phyloP scores from a whole-genome alignment of 2,797 vertebrate genomes.

The Sebastes miniatus region DNA sequence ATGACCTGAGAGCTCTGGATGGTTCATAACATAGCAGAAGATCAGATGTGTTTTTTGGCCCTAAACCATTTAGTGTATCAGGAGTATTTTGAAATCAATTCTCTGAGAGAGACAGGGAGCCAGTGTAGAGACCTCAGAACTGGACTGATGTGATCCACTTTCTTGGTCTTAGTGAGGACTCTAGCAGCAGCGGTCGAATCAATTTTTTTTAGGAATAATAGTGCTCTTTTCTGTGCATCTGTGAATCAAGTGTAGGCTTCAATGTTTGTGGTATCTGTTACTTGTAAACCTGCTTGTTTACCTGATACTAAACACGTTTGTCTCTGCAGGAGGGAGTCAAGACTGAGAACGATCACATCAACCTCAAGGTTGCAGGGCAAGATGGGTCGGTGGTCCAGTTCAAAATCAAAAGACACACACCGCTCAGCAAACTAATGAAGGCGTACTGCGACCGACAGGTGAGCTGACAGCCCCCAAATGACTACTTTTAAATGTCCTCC shows the following conservation, averaged over 20 bases:
- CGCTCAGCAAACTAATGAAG: conserved; percentile 95
- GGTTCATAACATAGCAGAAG: too few relatives aligned
- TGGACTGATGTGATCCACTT: too few relatives aligned
- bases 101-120: too few relatives aligned
- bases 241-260: neutral
- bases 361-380: conserved; percentile 93
- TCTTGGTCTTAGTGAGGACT: too few relatives aligned
- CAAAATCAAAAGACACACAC: conserved; percentile 94
- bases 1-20: too few relatives aligned
- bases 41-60: rapidly evolving
- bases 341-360: conserved; percentile 94
- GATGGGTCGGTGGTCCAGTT: conserved; percentile 95
- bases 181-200: too few relatives aligned
- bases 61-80: too few relatives aligned
- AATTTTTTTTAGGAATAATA: too few relatives aligned
- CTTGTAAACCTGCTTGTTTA: neutral
- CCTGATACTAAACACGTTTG: neutral
- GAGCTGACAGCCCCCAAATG: conserved; percentile 1
- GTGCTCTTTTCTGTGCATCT: neutral
- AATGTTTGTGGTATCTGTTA: neutral
- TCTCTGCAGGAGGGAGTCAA: conserved; percentile 89
- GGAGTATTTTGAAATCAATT: too few relatives aligned
- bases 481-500: neutral
- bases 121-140: too few relatives aligned
- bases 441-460: conserved; percentile 96